phyloP scores from a whole-genome alignment of 2,797 vertebrate genomes.

The Artibeus jamaicensis region DNA sequence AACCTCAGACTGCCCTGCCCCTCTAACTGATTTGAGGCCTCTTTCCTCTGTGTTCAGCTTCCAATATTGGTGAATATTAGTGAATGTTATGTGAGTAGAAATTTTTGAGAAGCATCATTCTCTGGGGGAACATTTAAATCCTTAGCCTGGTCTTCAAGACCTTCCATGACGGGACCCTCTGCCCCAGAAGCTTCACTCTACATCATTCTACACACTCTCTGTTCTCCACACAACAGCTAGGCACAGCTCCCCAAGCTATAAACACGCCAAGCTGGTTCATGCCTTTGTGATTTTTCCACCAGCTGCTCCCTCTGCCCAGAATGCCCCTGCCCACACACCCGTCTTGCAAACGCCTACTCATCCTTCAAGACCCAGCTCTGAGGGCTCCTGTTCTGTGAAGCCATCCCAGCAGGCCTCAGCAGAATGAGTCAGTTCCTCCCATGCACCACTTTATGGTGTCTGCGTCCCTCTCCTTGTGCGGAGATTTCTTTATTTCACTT shows the following conservation, averaged over 20 bases:
- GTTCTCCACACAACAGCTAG: background rate
- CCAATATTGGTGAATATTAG: background rate
- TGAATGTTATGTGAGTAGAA: background rate
- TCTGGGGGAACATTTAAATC: background rate
- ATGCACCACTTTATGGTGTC: background rate
- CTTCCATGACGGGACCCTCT: background rate
- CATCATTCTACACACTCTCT: background rate
- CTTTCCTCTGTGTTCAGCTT: background rate
- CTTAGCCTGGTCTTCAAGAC: background rate
- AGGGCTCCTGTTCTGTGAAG: conserved; percentile 8
- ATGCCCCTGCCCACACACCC: conserved; percentile 21
- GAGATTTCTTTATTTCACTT: background rate
- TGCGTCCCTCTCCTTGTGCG: background rate
- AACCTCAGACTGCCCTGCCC: background rate
- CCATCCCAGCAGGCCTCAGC: background rate
- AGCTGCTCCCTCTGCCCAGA: conserved; percentile 26
- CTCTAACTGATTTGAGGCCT: background rate
- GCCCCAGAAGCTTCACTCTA: background rate
- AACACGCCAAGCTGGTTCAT: background rate
- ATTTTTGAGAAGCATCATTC: background rate
- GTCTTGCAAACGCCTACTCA: conserved; percentile 65
- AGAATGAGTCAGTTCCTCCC: background rate
- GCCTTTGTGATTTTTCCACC: conserved; percentile 18
- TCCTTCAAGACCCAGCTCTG: conserved; percentile 41
- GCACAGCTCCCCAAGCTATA: background rate